These are phyloP conservation scores for Zaprionus camerounensis DNA, from an alignment of 1,140 invertebrate species.

Conservation along the genomic window DNA sequence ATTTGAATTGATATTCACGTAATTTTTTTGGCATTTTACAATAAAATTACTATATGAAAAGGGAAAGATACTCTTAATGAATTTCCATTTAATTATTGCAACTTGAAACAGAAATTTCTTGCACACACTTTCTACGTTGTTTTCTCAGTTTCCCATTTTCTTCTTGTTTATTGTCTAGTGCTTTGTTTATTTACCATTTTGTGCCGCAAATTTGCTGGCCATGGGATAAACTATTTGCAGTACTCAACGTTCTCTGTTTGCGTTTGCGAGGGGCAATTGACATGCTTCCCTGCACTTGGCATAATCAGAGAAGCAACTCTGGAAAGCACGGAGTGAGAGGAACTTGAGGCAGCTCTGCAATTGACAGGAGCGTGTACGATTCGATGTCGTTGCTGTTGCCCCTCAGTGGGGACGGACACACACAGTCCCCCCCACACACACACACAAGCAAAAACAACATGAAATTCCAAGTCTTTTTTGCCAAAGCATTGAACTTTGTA, in stretches of 20 bases:
- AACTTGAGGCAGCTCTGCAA: slow-evolving; percentile 54
- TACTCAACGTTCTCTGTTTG: slow-evolving; percentile 19
- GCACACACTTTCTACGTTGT: not conserved
- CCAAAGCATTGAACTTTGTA: slow-evolving; percentile 39
- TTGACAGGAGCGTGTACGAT: slow-evolving; percentile 43
- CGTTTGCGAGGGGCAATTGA: slow-evolving; percentile 34
- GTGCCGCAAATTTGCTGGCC: not conserved
- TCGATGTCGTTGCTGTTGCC: not conserved
- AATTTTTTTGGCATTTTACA: no score
- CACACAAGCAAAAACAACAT: slow-evolving; percentile 10
- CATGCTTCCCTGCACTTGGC: slow-evolving; percentile 42
- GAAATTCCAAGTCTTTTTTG: slow-evolving; percentile 34
- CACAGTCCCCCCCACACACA: not conserved
- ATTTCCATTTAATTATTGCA: not conserved
- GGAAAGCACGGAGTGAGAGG: not conserved
- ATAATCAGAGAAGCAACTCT: slow-evolving; percentile 10
- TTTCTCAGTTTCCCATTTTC: not conserved
- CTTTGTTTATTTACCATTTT: slow-evolving; percentile 22
- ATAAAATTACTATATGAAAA: not conserved
- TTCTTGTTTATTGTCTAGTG: not conserved
- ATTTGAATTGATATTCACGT: no score
- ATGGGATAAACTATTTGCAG: slow-evolving; percentile 23
- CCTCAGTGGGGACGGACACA: not conserved
- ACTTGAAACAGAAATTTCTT: not conserved
- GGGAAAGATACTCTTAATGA: not conserved